Percentiles rank a stretch among this genome's conserved stretches.
These are phyloP conservation scores for Gobiocypris rarus DNA, from an alignment of 2,113 vertebrate genomes.

Conservation along the genomic window DNA sequence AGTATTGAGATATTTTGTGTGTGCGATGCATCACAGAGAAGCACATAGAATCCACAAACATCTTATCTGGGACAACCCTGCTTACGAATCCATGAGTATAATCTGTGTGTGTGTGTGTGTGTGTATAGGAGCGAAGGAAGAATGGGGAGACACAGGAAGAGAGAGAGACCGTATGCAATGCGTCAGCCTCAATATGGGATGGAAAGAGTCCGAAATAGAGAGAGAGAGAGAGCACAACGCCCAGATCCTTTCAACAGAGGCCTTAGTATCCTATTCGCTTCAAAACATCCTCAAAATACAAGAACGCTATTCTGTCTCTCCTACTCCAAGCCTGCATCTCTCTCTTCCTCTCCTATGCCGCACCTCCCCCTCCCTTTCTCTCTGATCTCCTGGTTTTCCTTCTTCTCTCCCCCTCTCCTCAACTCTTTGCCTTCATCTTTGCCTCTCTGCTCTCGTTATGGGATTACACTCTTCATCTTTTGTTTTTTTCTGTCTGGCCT, in stretches of 20 bases:
- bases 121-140: not conserved
- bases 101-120: slow-evolving; percentile 35
- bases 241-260: slow-evolving; percentile 46
- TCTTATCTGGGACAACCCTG: slow-evolving; percentile 48
- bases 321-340: slow-evolving; percentile 36
- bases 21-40: slow-evolving; percentile 17
- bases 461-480: slow-evolving; percentile 19
- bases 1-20: slow-evolving; percentile 7
- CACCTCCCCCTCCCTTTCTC: slow-evolving; percentile 37
- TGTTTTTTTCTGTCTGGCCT: not conserved
- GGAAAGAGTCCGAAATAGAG: slow-evolving; percentile 25
- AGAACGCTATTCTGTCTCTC: slow-evolving; percentile 53
- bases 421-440: slow-evolving; percentile 37
- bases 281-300: slow-evolving; percentile 53
- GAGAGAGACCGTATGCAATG: slow-evolving; percentile 24
- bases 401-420: slow-evolving; percentile 23
- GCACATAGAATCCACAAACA: slow-evolving; percentile 37
- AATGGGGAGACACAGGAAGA: slow-evolving; percentile 38
- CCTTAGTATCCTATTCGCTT: slow-evolving; percentile 51
- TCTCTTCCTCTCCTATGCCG: slow-evolving; percentile 9
- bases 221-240: slow-evolving; percentile 23
- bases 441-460: slow-evolving; percentile 41
- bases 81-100: slow-evolving; percentile 33
- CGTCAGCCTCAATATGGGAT: slow-evolving; percentile 11
- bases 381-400: slow-evolving; percentile 38